Evolutionary conservation across 2,888 invertebrate species (phyloP), one percentile per base, ranked within the genome.

Genomic region (Orthonychiurus folsomi): DNA sequence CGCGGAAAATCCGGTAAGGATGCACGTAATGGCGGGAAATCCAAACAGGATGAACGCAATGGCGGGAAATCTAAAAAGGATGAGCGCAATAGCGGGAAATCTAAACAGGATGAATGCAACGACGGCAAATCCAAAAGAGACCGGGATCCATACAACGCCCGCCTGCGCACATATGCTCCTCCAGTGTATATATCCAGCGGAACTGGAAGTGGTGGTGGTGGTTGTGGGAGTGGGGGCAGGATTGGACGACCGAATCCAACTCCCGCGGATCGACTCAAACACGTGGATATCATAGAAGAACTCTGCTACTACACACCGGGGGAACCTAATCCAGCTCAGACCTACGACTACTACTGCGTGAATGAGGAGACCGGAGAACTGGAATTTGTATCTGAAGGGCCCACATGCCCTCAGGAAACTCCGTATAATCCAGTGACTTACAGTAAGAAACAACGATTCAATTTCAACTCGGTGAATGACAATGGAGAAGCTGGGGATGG

Each of bases 221-320:
- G 62, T 1, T 27, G 58, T 24, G 15, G 57, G 18, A 57, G 37
- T 27, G 55, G 62, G 1, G 63, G 62, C 57, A n/a, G n/a, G n/a
- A n/a, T n/a, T n/a, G n/a, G n/a, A n/a, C n/a, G n/a, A n/a, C n/a
- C n/a, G n/a, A n/a, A n/a, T n/a, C n/a, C n/a, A n/a, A n/a, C n/a
- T n/a, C 66, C 66, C 1, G 59, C 37, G 2, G 68, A 70, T 48
- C 59, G 65, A 3, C 26, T 70, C 24, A 66, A 65, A 50, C 66
- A 68, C 60, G 70, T 70, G 12, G 70, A 70, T 59, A 68, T 70
- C 1, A 66, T 70, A 5, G 70, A 70, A 59, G 64, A 68, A 20
- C 59, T 70, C 24, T 63, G 60, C 2, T 70, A 70, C 26, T 56
- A 65, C 48, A 63, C 65, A 2, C 68, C 70, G 12, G 47, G 58